Evolutionary conservation across 2,888 invertebrate species (phyloP), one percentile per base, ranked within the genome.

Genomic region (Lissonota sp.): DNA sequence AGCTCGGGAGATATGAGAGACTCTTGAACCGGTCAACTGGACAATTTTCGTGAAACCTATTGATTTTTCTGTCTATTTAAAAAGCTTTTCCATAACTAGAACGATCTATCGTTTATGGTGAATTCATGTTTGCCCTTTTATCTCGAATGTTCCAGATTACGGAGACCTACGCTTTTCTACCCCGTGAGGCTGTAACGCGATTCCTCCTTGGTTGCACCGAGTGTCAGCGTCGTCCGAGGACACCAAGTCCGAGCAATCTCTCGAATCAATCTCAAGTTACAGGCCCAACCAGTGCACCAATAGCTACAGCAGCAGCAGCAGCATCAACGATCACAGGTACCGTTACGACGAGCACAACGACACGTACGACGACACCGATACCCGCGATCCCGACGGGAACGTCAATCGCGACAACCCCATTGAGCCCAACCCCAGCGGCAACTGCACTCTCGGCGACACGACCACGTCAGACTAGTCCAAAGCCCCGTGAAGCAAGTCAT

Each of bases 191-290:
- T 66, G 98, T 99, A 91, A 99, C 99, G 79, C 96, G 98, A 88
- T 99, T 99, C 94, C 95, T 99, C 79, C 96, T 98, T 93, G 97
- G 98, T 88, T 99, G 98, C 93, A 96, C 97, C 57, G 98, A 98
- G 93, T 99, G 99, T 93, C 97, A 97, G 91, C 95, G 97, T 90
- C 95, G 96, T 89, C 96, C 96, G 88, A 94, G 95, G 91, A 96
- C 95, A 84, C 94, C 93, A 69, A 95, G 95, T 77, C 91, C 90
- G 57, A 92, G 88, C 66, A 93, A 93, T 93, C 93, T 91, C 80
- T 85, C 93, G 89, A 87, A 91, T 92, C 88, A 89, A 82, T 84
- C 88, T 66, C 88, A 86, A 82, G 84, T 83, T 39, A 75, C 82
- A 90, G 90, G 84, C 87, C 89, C 85, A 79, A 82, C 86, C 75